Evolutionary conservation across 2,797 vertebrate genomes (phyloP), one percentile per base, ranked within the genome.

Genomic region (Scarus forsteni): DNA sequence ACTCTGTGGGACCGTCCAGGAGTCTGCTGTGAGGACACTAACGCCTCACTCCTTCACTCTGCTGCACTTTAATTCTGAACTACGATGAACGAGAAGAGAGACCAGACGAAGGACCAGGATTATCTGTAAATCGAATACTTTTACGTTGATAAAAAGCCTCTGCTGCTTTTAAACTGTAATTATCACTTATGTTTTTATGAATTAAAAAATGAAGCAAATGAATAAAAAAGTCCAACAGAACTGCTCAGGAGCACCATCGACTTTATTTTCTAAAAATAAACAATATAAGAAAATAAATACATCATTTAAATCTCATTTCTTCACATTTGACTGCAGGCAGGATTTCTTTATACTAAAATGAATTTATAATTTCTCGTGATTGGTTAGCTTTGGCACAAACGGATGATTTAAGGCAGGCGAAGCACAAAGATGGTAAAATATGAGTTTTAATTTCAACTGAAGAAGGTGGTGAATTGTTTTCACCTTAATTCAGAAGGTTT

Each of bases 181-280:
- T 35, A 10, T 53, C 10, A 35, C 14, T 34, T 1, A 1, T 42
- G 18, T 12, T 13, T 9, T 0, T 16, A 15, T 10, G 1, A 9
- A 16, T 56, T 10, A 10, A 39, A 16, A 16, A 40, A 44, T n/a
- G 15, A 45, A n/a, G 14, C 14, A 45, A 7, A 45, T 45, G 7
- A 45, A 7, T 45, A 46, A n/a, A 10, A n/a, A 51, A 39, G 14
- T 34, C 43, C 10, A 10, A 13, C 11, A 42, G 35, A 46, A 70
- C 34, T 52, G 57, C 5, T 18, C 10, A 52, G 58, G 74, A 81
- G 19, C 50, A 55, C 19, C 70, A 54, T 72, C 42, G 88, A 66
- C 70, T 94, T 95, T 94, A 94, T 94, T 94, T 86, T 74, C 79
- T 80, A 85, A 90, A 64, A 85, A 75, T 81, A 82, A 75, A 92